phyloP scores from a whole-genome alignment of 2,797 vertebrate species.

The Sandelia bainsii region DNA sequence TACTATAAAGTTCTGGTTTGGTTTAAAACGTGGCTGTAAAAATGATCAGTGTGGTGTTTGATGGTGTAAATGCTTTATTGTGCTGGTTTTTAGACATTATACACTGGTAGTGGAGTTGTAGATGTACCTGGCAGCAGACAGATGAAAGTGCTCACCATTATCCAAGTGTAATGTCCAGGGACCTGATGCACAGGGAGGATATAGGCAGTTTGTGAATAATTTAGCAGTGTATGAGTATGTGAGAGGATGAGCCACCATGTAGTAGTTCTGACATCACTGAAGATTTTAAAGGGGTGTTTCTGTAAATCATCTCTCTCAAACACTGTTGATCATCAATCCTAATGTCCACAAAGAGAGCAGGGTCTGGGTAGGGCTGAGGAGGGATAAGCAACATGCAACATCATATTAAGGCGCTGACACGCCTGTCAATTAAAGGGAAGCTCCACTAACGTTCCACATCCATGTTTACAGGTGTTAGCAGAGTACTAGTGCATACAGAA shows the following conservation, averaged over 20 bases:
- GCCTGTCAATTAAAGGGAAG: no score
- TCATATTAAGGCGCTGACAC: no score
- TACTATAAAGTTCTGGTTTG: constrained; percentile 41
- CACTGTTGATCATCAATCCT: no score
- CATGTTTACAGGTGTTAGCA: no score
- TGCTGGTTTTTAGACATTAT: constrained; percentile 29
- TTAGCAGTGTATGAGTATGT: background rate
- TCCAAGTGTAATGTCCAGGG: background rate
- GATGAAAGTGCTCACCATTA: constrained; percentile 12
- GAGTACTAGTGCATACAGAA: no score
- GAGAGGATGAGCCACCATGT: background rate
- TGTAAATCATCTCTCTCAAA: no score
- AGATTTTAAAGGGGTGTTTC: no score
- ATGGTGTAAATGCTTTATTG: constrained; percentile 43
- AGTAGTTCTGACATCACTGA: background rate
- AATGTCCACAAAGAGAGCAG: no score
- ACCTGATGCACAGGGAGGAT: background rate
- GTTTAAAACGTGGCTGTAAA: constrained; percentile 38
- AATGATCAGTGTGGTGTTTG: background rate
- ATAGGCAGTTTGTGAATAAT: constrained; percentile 4
- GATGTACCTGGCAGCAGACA: background rate
- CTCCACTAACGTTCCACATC: no score
- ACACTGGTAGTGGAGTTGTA: background rate
- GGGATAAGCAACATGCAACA: no score
- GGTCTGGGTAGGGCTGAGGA: no score